phyloP scores from a whole-genome alignment of 2,113 vertebrate species.

The Ovibos moschatus region DNA sequence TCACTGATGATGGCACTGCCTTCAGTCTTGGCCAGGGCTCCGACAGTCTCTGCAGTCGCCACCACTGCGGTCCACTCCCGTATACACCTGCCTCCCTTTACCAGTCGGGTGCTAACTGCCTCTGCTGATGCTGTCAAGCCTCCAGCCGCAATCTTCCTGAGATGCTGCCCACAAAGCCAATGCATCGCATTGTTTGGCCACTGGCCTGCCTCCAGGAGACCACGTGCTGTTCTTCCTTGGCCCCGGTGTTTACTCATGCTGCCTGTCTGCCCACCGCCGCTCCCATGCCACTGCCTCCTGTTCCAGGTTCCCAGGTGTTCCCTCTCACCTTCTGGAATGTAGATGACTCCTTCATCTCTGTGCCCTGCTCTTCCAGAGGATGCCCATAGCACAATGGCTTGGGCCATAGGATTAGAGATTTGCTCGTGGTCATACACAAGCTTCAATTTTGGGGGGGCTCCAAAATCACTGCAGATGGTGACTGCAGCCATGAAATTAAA shows the following conservation, averaged over 20 bases:
- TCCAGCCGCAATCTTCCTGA: neutral
- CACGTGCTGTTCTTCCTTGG: neutral
- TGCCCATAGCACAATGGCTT: no score
- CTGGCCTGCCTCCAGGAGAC: rapidly evolving
- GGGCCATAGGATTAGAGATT: neutral
- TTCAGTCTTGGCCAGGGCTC: neutral
- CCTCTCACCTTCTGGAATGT: neutral
- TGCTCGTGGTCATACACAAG: neutral
- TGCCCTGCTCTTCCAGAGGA: neutral
- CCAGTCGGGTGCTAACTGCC: neutral
- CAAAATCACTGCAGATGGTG: neutral
- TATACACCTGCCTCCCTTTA: neutral
- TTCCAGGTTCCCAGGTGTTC: neutral
- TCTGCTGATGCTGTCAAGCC: neutral
- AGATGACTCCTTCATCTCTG: neutral
- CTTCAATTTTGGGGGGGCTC: neutral
- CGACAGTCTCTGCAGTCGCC: neutral
- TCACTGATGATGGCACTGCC: neutral
- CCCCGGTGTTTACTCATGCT: rapidly evolving
- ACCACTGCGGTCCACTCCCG: rapidly evolving
- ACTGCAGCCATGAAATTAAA: neutral
- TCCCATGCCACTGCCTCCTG: neutral
- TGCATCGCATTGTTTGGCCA: rapidly evolving
- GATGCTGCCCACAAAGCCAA: neutral
- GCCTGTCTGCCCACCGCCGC: rapidly evolving